Evolutionary conservation across 2,113 vertebrate species (phyloP), one percentile per base, ranked within the genome.

Genomic region (Alosa alosa): DNA sequence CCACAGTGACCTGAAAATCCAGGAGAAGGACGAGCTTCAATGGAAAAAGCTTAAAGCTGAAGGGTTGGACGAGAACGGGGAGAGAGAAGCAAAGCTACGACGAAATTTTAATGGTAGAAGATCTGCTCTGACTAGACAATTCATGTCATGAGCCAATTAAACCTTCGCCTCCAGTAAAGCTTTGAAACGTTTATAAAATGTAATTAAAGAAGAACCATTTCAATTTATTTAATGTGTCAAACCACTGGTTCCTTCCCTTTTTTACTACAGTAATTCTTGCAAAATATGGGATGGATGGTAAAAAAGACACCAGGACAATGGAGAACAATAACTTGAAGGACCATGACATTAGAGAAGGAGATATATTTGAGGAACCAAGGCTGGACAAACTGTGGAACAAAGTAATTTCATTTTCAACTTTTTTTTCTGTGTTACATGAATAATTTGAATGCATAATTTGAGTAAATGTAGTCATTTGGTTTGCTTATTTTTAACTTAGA

Each of bases 361-460:
- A 97, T 81, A 85, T 87, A 0, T 95, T 99, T 87, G 96, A 96
- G 4, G 98, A 99, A 89, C 98, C 98, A 52, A 93, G 96, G 86
- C 93, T 99, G 89, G 97, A 98, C 88, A 99, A 99, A 90, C 92
- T 99, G 49, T 99, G 98, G 98, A 98, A 97, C 93, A 98, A 98
- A 96, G 98, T 98, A 86, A 72, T 72, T 10, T 10, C n/a, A 11
- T 36, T 72, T 72, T 60, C 3, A 55, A 60, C 20, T 20, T 22
- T 4, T 60, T 60, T 49, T 49, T 49, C 9, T 49, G 47, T 49
- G 11, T 49, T 49, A 49, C 47, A 49, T 49, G 9, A 10, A 13
- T 49, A 13, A 49, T 10, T 49, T 49, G 11, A 49, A 2, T 49
- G 9, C 47, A 49, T 44, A 2, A 44, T 44, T 44, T 44, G 4